Conservation (phyloP, 1,140 invertebrate genomes). For the Lethrus apterus region DNA sequence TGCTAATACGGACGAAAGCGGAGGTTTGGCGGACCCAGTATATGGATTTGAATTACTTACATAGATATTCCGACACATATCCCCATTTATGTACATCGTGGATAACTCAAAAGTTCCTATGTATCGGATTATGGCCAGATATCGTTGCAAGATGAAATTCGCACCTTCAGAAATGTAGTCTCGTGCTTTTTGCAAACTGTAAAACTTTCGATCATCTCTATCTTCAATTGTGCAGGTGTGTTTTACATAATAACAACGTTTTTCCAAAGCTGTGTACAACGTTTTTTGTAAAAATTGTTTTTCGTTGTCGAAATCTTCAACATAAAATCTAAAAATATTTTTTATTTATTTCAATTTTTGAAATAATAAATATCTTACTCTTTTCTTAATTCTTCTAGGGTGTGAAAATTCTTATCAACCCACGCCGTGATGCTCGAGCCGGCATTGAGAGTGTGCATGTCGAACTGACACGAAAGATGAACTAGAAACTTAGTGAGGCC, state of each 20-base stretch:
- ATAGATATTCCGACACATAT: slow-evolving; percentile 50
- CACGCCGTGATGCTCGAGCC: slow-evolving; percentile 47
- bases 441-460: slow-evolving; percentile 43
- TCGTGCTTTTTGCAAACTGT: slow-evolving; percentile 40
- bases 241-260: slow-evolving; percentile 29
- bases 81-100: slow-evolving; percentile 50
- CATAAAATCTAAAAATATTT: too few relatives aligned
- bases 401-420: slow-evolving; percentile 48
- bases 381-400: slow-evolving; percentile 49
- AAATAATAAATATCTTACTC: slow-evolving; percentile 39
- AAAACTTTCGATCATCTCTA: slow-evolving; percentile 43
- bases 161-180: slow-evolving; percentile 52
- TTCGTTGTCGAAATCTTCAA: not conserved
- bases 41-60: slow-evolving; percentile 38
- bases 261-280: slow-evolving; percentile 15
- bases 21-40: too few relatives aligned
- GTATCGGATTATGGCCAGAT: slow-evolving; percentile 48
- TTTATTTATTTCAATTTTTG: too few relatives aligned
- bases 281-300: not conserved
- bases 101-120: slow-evolving; percentile 47
- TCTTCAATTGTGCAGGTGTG: slow-evolving; percentile 40
- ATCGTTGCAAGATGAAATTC: slow-evolving; percentile 52
- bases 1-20: too few relatives aligned
- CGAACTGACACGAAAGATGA: slow-evolving; percentile 46
- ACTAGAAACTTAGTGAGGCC: slow-evolving; percentile 41